Evolutionary conservation across 2,113 vertebrate genomes (phyloP).

Genomic region (Myotis yumanensis): DNA sequence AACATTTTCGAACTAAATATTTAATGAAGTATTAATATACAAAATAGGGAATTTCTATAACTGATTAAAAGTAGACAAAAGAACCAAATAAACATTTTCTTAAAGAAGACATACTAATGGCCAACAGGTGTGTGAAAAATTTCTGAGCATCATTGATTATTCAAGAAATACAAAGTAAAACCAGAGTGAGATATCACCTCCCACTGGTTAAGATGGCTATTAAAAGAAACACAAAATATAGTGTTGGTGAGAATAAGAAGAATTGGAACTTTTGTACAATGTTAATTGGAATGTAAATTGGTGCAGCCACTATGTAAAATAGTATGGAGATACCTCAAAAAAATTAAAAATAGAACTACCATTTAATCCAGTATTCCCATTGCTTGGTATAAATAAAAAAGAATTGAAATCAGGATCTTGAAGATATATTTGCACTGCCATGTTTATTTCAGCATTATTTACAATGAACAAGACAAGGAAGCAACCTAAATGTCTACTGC

Average conservation of each 20-base stretch:
- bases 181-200: not conserved
- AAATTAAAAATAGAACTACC: not conserved
- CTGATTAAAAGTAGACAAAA: not conserved
- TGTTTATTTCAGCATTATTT: not conserved
- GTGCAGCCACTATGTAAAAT: not conserved
- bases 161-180: not conserved
- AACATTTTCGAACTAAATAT: not conserved
- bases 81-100: not conserved
- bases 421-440: not conserved
- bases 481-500: not conserved
- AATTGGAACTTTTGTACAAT: not conserved
- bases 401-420: not conserved
- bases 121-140: not conserved
- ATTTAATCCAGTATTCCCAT: not conserved
- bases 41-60: not conserved
- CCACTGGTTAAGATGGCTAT: not conserved
- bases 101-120: not conserved
- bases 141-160: not conserved
- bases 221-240: conserved; percentile 3
- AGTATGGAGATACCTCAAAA: not conserved
- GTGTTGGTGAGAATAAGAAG: not conserved
- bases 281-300: not conserved
- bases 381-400: not conserved
- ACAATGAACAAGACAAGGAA: not conserved
- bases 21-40: not conserved